phyloP scores from a whole-genome alignment of 2,113 vertebrate genomes.

The Daboia siamensis region DNA sequence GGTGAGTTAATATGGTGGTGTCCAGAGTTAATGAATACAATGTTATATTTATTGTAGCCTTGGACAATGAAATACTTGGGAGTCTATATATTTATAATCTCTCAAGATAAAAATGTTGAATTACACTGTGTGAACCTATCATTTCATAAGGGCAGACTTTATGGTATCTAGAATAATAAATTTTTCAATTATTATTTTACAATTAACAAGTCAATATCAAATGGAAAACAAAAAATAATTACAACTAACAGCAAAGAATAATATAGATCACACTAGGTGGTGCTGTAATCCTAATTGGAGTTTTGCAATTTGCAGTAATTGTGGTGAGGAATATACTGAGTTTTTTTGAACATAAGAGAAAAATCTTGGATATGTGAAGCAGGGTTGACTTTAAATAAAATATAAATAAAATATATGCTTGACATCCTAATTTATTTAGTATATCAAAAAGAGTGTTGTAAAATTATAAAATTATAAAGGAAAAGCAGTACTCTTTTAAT shows the following conservation, averaged over 20 bases:
- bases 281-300: constrained; percentile 62
- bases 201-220: not conserved
- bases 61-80: not conserved
- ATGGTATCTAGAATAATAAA: not conserved
- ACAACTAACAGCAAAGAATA: constrained; percentile 1
- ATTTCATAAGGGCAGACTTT: not conserved
- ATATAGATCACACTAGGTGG: constrained; percentile 67
- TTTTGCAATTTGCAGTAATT: not conserved
- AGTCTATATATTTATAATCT: not conserved
- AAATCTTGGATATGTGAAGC: not conserved
- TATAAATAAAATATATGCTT: not conserved
- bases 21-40: not conserved
- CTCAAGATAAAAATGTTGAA: not conserved
- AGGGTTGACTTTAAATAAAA: not conserved
- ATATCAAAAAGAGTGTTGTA: not conserved
- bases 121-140: not conserved
- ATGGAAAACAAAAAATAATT: not conserved
- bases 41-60: not conserved
- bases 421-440: not conserved
- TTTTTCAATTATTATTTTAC: not conserved
- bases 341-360: not conserved
- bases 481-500: not conserved
- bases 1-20: not conserved
- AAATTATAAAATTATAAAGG: not conserved
- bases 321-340: not conserved